A percentile compares a stretch with the other conserved stretches of the same genome.
Conservation (phyloP, 2,113 vertebrate genomes). For the Boulengeromyrus knoepffleri region DNA sequence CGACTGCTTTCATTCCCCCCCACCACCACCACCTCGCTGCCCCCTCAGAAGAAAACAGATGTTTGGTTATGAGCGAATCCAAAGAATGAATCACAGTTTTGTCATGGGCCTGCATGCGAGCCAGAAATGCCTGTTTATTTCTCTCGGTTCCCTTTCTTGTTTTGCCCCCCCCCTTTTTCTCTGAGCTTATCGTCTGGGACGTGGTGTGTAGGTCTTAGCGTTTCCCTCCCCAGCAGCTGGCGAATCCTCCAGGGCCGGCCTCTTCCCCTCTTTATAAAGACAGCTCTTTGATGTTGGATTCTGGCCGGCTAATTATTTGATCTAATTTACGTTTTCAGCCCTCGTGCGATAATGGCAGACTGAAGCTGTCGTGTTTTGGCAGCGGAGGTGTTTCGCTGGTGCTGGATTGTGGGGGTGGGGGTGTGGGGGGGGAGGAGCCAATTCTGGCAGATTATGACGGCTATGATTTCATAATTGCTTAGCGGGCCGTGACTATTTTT, state of each 20-base stretch:
- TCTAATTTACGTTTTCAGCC: neutral
- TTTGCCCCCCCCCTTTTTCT: neutral
- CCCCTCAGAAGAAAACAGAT: conserved; percentile 1
- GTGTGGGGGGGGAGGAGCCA: neutral
- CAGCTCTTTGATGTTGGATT: neutral
- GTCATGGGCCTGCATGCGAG: neutral
- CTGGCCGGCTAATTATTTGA: neutral
- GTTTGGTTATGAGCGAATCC: neutral
- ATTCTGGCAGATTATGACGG: neutral
- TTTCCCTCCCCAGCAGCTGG: neutral
- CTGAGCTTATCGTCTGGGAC: neutral
- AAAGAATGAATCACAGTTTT: neutral
- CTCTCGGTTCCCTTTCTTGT: neutral
- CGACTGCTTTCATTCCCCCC: neutral
- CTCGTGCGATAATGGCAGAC: neutral
- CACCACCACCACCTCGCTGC: neutral
- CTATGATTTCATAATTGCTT: neutral
- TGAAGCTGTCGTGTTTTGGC: neutral
- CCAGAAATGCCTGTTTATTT: neutral
- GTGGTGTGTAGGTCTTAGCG: neutral
- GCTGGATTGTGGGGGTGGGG: neutral
- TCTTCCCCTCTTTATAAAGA: neutral
- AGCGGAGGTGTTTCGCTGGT: neutral
- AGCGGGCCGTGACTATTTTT: neutral
- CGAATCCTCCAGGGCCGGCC: neutral